Evolutionary conservation across 2,113 vertebrate species (phyloP), one percentile per base, ranked within the genome.

Genomic region (Brienomyrus longianalis): DNA sequence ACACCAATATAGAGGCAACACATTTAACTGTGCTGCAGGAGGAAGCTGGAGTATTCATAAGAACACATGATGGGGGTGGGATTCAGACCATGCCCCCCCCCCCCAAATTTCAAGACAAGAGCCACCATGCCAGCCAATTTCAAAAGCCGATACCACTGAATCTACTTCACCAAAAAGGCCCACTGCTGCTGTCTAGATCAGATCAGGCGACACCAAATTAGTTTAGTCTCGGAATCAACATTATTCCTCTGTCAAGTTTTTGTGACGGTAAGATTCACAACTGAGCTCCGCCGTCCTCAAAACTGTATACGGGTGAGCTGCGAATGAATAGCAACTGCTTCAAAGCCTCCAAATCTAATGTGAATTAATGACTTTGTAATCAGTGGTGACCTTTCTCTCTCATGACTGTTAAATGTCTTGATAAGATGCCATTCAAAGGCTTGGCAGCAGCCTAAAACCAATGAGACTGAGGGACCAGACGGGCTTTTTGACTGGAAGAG

Each of bases 371-470:
- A 80, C 35, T 80, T 19, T 43, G 74, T 80, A 80, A 80, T 39
- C 74, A 43, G 74, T 35, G 74, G 31, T 80, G 74, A 80, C 31
- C 74, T 80, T 80, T 80, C 35, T 80, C 35, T 19, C 31, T 70
- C 27, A 70, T 70, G 35, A 27, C 39, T 66, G 35, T 59, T 62
- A 59, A 45, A 39, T 47, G 88, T 39, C 88, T 88, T 74, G 21
- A 52, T 89, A 10, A 88, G 89, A 89, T 31, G 83, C 21, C 21
- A 92, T 83, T 89, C 48, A 84, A 89, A 86, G 84, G 39, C 43
- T 51, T 21, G 17, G 31, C 87, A 56, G 89, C 23, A 39, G 54
- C 15, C 77, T 45, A 23, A 80, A 43, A 15, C 74, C 74, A 19
- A 80, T 43, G 62, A 43, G 74, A 43, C 31, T 19, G 74, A 19